phyloP scores from a whole-genome alignment of 2,113 vertebrate genomes.

The Oxygymnocypris stewartii region DNA sequence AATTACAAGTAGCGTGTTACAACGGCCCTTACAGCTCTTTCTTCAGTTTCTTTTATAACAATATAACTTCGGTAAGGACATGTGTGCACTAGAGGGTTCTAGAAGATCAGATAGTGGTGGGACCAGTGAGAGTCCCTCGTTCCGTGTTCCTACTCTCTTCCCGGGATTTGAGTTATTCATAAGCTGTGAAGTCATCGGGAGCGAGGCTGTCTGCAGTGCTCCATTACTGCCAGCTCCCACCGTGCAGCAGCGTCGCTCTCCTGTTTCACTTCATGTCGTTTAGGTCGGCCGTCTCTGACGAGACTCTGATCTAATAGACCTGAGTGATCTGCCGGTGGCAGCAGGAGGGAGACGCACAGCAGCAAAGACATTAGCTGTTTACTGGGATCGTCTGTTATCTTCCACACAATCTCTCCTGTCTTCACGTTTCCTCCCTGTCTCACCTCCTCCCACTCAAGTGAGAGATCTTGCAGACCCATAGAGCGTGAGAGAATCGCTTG shows the following conservation, averaged over 20 bases:
- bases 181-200: constrained; percentile 39
- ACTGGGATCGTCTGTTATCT: constrained; percentile 44
- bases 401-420: constrained; percentile 51
- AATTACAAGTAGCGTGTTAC: neutral
- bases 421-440: constrained; percentile 9
- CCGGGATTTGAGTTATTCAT: constrained; percentile 39
- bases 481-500: constrained; percentile 30
- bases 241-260: constrained; percentile 36
- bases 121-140: neutral
- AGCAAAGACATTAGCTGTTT: constrained; percentile 39
- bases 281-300: constrained; percentile 43
- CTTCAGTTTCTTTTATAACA: neutral
- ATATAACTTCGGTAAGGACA: neutral
- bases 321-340: constrained; percentile 40
- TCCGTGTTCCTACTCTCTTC: constrained; percentile 22
- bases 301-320: constrained; percentile 52
- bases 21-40: neutral
- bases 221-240: constrained; percentile 46
- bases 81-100: neutral
- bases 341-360: constrained; percentile 32
- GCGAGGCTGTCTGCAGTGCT: constrained; percentile 42
- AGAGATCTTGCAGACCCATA: constrained; percentile 29
- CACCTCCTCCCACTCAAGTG: constrained; percentile 41
- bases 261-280: constrained; percentile 44
- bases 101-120: neutral